Base-by-base conservation (phyloP, 2,113 vertebrate species). In the Lycaon pictus region DNA sequence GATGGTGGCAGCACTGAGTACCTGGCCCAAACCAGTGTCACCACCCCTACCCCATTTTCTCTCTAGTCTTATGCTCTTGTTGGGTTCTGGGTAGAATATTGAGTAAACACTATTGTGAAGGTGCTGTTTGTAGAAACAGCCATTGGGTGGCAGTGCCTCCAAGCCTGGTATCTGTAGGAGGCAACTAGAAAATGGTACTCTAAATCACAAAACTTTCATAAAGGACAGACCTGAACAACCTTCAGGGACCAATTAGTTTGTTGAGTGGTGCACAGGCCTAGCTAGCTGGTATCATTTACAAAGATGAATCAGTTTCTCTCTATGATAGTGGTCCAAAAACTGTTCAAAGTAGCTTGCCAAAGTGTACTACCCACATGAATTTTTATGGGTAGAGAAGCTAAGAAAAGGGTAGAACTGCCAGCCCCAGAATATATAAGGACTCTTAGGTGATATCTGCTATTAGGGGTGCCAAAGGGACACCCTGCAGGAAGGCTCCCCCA, bases 101-200 rank as follows among this genome's bases (percentile, higher is more conserved):
- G 32, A 95, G 32, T 62, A 85, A 93, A 67, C 16, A 20, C 12
- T 77, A 43, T 63, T 29, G 20, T 27, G 48, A 86, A 77, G 43
- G 74, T 93, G 96, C 69, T 96, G 55, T 97, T 96, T 93, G 82
- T 60, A 95, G 51, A 95, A 95, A 80, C 84, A 93, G 62, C 96
- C 95, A 98, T 80, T 84, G 90, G 93, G 92, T 98, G 97, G 96
- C 89, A 96, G 83, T 95, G 93, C 69, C 74, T 98, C 58, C 94
- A 69, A 96, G 63, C 65, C 56, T 74, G 77, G 55, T 60, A 37
- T 88, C 55, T 92, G 72, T 27, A 89, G 67, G 25, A 93, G 71
- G n/a, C 83, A 91, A 60, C 65, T 43, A 37, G 67, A 60, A 11
- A 51, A 86, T 11, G 51, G 65, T 79, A 32, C 58, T 74, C 37